Conservation (phyloP, 2,797 vertebrate genomes). For the Arnoldichthys spilopterus region DNA sequence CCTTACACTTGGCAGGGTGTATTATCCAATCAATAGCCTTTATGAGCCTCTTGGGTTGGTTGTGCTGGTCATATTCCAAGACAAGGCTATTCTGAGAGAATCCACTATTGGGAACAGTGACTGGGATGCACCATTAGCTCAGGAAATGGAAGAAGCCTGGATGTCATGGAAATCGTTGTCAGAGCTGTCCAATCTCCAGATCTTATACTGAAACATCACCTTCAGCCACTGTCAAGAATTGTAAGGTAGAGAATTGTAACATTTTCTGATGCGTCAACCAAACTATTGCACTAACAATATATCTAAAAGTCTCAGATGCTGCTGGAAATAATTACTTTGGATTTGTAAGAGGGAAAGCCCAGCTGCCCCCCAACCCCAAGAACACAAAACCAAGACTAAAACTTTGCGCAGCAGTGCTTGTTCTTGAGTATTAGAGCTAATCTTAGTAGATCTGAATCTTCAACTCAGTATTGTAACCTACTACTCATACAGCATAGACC, state of each 20-base stretch:
- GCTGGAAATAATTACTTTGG: neutral
- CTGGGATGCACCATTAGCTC: constrained; percentile 38
- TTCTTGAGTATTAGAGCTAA: constrained; percentile 6
- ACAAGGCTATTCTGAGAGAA: constrained; percentile 49
- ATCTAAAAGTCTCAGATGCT: constrained; percentile 30
- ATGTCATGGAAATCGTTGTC: constrained; percentile 30
- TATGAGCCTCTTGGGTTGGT: constrained; percentile 41
- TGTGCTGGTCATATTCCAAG: constrained; percentile 32
- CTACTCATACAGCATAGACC: neutral
- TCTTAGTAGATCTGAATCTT: neutral
- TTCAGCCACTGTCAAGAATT: constrained; percentile 23
- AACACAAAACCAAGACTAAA: constrained; percentile 42
- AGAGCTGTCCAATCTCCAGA: constrained; percentile 26
- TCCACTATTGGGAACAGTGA: constrained; percentile 25
- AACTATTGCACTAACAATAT: constrained; percentile 39
- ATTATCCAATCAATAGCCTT: constrained; percentile 46
- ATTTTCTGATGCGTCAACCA: constrained; percentile 44
- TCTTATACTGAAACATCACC: constrained; percentile 17
- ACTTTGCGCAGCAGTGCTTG: constrained; percentile 33
- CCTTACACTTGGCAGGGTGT: constrained; percentile 10
- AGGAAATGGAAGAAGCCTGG: constrained; percentile 37
- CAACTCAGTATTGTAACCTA: neutral
- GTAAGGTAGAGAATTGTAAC: constrained; percentile 46
- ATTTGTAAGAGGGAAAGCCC: constrained; percentile 49
- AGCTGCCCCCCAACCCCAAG: constrained; percentile 25